Percentiles rank a stretch among this genome's conserved stretches.
These are phyloP conservation scores for Hermodice carunculata DNA, from an alignment of 2,888 invertebrate species.

Conservation along the genomic window DNA sequence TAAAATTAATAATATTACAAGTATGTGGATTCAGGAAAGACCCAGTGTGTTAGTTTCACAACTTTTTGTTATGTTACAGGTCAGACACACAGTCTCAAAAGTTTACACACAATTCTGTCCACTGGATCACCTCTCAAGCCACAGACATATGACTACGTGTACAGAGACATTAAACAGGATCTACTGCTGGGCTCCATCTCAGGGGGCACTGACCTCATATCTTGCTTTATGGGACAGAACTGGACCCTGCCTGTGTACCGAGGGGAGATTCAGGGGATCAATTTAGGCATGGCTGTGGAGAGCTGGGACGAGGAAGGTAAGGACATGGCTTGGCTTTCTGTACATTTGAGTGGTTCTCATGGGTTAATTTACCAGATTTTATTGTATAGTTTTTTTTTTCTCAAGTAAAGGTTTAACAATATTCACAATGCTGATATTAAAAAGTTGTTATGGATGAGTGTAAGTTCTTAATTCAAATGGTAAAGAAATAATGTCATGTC, in stretches of 20 bases:
- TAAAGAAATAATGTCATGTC: no score
- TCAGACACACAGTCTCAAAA: slow-evolving; percentile 69
- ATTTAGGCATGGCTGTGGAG: slow-evolving; percentile 73
- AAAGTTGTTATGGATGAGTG: no score
- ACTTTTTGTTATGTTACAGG: slow-evolving; percentile 50
- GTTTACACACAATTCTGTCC: slow-evolving; percentile 72
- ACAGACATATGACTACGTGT: slow-evolving; percentile 73
- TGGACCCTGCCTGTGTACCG: slow-evolving; percentile 72
- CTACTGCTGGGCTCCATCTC: slow-evolving; percentile 72
- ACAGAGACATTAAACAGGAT: slow-evolving; percentile 71
- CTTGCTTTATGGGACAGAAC: slow-evolving; percentile 74
- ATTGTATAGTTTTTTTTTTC: no score
- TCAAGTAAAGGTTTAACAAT: no score
- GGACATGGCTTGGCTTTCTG: background rate
- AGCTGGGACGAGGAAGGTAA: slow-evolving; percentile 71
- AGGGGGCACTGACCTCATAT: slow-evolving; percentile 75
- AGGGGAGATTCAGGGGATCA: slow-evolving; percentile 74
- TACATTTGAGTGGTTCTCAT: no score
- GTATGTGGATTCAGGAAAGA: no score
- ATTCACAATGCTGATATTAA: no score
- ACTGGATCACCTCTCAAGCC: slow-evolving; percentile 73
- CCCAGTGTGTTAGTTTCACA: no score
- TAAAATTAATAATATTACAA: no score
- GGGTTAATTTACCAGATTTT: no score
- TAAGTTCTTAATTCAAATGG: no score